phyloP scores from a whole-genome alignment of 2,888 invertebrate species.

The Tenthredo mesomela region DNA sequence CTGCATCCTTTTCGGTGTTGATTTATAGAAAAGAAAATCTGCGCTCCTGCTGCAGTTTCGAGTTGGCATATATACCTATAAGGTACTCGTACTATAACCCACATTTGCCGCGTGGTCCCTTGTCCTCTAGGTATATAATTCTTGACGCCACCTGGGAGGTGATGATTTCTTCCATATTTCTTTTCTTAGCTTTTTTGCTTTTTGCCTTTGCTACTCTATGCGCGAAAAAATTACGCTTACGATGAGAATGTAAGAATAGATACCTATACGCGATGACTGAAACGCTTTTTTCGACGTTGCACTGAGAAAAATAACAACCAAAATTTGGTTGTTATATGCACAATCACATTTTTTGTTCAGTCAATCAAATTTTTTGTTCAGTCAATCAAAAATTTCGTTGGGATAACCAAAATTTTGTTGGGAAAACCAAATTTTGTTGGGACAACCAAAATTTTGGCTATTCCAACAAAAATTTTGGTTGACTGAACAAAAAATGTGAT shows the following conservation, averaged over 20 bases:
- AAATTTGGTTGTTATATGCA: too few species aligned
- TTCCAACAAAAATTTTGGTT: too few species aligned
- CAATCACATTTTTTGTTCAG: too few species aligned
- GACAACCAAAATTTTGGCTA: too few species aligned
- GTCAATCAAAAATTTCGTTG: too few species aligned
- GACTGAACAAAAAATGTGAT: too few species aligned
- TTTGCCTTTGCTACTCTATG: neutral
- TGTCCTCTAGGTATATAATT: constrained; percentile 10
- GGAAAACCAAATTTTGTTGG: too few species aligned
- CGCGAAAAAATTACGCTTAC: neutral
- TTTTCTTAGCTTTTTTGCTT: neutral
- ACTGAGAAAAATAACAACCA: too few species aligned
- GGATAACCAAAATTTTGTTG: too few species aligned
- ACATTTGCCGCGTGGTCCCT: constrained; percentile 1
- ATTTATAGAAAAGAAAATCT: constrained; percentile 47
- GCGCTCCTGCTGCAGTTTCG: neutral
- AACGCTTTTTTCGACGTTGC: neutral
- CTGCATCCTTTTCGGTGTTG: constrained; percentile 40
- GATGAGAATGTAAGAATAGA: neutral
- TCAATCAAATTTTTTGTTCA: too few species aligned
- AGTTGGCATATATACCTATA: neutral
- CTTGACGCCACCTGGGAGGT: constrained; percentile 33
- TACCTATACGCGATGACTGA: neutral
- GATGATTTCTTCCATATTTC: constrained; percentile 34
- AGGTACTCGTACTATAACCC: neutral